These are phyloP conservation scores for Andrena dorsata DNA, from an alignment of 2,888 invertebrate genomes.

Conservation along the genomic window DNA sequence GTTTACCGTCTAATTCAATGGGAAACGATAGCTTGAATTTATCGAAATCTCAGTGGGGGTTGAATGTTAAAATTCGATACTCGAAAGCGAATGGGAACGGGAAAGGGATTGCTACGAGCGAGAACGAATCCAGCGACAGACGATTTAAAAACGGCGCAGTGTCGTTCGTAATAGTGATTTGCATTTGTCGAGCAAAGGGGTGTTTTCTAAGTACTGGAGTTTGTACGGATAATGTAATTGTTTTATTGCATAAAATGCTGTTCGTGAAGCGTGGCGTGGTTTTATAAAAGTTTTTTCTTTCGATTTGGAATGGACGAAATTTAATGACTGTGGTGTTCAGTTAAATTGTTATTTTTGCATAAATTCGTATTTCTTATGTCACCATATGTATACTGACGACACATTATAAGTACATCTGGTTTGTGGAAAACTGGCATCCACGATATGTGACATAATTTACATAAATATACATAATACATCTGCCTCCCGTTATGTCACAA, in stretches of 20 bases:
- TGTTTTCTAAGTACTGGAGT: background rate
- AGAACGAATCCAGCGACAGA: constrained; percentile 65
- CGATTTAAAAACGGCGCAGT: constrained; percentile 54
- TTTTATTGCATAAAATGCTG: constrained; percentile 1
- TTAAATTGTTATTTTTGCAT: too few species aligned
- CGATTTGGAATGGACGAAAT: background rate
- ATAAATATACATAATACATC: constrained; percentile 49
- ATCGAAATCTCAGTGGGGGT: background rate
- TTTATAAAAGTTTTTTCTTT: background rate
- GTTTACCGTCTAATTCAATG: constrained; percentile 23
- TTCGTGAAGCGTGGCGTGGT: background rate
- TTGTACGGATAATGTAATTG: background rate
- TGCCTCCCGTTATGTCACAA: constrained; percentile 37
- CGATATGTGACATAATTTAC: constrained; percentile 49
- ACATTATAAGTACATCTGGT: constrained; percentile 37
- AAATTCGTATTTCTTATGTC: too few species aligned
- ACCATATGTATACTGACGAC: constrained; percentile 10
- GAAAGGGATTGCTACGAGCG: constrained; percentile 44
- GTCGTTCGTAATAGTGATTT: constrained; percentile 49
- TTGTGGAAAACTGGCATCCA: constrained; percentile 46
- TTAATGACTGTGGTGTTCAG: too few species aligned
- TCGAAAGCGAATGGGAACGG: background rate
- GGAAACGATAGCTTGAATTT: background rate
- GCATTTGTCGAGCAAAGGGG: constrained; percentile 14
- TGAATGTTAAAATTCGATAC: background rate